Evolutionary conservation across 2,797 vertebrate genomes (phyloP).

Genomic region (Coreius guichenoti): DNA sequence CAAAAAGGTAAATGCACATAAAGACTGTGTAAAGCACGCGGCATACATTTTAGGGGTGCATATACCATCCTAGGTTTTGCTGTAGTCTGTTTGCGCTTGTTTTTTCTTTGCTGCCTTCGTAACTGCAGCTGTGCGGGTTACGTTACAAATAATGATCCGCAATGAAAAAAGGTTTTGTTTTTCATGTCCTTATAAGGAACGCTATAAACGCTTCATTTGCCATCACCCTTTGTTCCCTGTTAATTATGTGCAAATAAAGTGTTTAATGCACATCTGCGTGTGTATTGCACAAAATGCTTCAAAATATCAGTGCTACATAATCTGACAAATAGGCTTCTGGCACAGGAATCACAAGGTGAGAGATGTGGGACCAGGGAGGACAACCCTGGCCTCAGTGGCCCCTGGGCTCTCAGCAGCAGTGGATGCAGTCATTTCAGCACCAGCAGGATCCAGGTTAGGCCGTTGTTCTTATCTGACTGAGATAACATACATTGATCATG

Average conservation of each 20-base stretch:
- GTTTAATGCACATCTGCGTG: neutral
- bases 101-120: neutral
- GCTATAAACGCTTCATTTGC: neutral
- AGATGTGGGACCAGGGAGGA: slow-evolving; percentile 99
- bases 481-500: neutral
- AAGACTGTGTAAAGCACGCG: neutral
- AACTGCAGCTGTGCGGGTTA: neutral
- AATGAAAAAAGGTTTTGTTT: neutral
- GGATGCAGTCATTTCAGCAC: slow-evolving; percentile 99
- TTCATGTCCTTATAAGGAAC: neutral
- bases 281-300: neutral
- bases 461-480: neutral
- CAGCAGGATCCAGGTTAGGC: slow-evolving; percentile 94
- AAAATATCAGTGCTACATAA: neutral
- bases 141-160: neutral
- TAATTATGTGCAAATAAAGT: neutral
- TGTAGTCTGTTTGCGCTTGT: neutral
- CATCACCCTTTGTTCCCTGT: neutral
- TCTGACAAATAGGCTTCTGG: slow-evolving; percentile 54
- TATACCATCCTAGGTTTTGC: neutral
- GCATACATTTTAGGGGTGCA: neutral
- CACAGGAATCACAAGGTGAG: slow-evolving; percentile 58
- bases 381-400: slow-evolving; percentile 99
- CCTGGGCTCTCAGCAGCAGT: slow-evolving; percentile 94
- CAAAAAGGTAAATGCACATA: neutral